Evolutionary conservation across 2,113 vertebrate genomes (phyloP), one percentile per base, ranked within the genome.

Genomic region (Engraulis encrasicolus): DNA sequence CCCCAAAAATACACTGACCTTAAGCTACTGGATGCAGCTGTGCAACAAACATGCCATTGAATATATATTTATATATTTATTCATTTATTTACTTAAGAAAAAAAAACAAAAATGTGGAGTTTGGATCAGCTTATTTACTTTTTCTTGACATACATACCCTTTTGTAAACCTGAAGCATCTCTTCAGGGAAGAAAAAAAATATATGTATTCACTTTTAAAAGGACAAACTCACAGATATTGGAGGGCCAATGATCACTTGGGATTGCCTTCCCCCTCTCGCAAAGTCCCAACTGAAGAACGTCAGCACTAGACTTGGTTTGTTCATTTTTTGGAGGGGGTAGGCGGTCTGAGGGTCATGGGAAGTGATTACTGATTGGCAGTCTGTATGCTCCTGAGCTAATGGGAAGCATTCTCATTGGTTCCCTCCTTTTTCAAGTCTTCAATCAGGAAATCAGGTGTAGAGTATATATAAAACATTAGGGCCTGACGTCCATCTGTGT

Each of bases 71-170:
- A 66, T 66, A 27, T 74, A 45, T 45, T 45, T 90, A 89, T 94
- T 92, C 9, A 45, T 45, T 9, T 45, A 45, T 45, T 45, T 45
- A 45, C 9, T 45, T 45, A 45, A 45, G 4, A 45, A 93, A 89
- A 89, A 92, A 92, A 92, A 91, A n/a, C n/a, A n/a, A 83, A 86
- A 31, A 74, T 74, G 66, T 74, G 66, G 90, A 91, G 91, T 94
- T 94, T 93, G 93, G 92, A 93, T 95, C 92, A 95, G 93, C 93
- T 95, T 95, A 95, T 95, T 93, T 86, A 92, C 90, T 90, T 94
- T 91, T 94, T n/a, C n/a, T 84, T 92, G 91, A 91, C 93, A 95
- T 95, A 94, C 95, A 95, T 94, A 94, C 88, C 82, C 82, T 87
- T 71, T 37, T 80, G 85, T 87, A 89, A 93, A 93, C 92, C 90